Evolutionary conservation across 1,140 invertebrate genomes (phyloP).

Genomic region (Euwallacea similis): DNA sequence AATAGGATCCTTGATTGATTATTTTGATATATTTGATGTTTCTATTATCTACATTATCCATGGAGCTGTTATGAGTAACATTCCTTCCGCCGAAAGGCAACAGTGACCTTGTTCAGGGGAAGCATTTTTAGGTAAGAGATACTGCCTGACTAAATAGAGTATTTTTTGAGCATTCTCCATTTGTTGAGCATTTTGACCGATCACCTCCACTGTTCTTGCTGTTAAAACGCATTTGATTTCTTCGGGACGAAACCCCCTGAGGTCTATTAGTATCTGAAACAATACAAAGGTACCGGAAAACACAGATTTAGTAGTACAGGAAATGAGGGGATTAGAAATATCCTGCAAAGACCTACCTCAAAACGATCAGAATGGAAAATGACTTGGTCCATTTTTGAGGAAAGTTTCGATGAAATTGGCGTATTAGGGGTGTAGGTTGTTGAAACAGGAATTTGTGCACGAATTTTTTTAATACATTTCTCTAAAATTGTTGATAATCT

Average conservation of each 20-base stretch:
- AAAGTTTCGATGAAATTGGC: too few species aligned
- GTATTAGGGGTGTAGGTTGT: too few species aligned
- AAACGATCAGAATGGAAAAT: constrained; percentile 15
- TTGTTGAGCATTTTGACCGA: constrained; percentile 37
- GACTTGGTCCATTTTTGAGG: constrained; percentile 12
- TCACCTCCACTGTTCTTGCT: constrained; percentile 36
- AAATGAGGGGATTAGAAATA: background rate
- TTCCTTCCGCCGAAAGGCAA: constrained; percentile 42
- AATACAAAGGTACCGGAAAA: background rate
- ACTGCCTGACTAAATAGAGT: constrained; percentile 40
- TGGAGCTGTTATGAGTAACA: constrained; percentile 42
- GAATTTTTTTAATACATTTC: too few species aligned
- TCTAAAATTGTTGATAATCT: too few species aligned
- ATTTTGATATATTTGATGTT: too few species aligned
- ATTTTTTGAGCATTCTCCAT: constrained; percentile 29
- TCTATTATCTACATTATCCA: constrained; percentile 31
- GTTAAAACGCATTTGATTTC: constrained; percentile 43
- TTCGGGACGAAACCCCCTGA: constrained; percentile 43
- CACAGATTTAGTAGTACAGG: background rate
- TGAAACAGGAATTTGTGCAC: too few species aligned
- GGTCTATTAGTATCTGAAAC: constrained; percentile 42
- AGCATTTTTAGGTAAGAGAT: constrained; percentile 41
- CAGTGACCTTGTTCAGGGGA: constrained; percentile 40
- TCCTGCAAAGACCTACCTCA: constrained; percentile 6
- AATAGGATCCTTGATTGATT: too few species aligned